These are phyloP conservation scores for Merops nubicus DNA, from an alignment of 2,113 vertebrate species.

Conservation along the genomic window DNA sequence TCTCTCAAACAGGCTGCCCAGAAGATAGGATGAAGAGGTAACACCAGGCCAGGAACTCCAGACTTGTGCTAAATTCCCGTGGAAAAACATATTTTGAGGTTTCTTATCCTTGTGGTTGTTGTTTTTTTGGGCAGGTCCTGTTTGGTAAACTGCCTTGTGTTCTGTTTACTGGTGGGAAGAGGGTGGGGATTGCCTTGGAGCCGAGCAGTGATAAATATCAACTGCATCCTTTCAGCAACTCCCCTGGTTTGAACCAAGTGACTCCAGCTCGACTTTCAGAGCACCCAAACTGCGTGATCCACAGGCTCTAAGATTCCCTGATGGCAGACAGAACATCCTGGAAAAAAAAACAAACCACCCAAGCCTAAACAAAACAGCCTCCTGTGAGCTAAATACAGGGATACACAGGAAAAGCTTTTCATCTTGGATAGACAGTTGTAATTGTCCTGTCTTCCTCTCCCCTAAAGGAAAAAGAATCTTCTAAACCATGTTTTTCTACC, in stretches of 20 bases:
- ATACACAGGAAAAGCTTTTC: conserved; percentile 55
- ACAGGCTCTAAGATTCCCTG: neutral
- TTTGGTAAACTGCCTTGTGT: neutral
- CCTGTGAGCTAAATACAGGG: conserved; percentile 31
- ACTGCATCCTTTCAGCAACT: conserved; percentile 19
- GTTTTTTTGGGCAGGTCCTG: neutral
- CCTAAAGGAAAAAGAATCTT: neutral
- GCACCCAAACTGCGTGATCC: neutral
- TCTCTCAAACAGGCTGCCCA: neutral
- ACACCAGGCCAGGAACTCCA: neutral
- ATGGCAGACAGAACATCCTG: conserved; percentile 49
- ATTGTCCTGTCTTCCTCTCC: conserved; percentile 11
- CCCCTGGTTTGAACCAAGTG: neutral
- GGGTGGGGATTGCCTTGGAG: neutral
- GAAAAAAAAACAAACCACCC: neutral
- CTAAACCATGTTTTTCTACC: conserved; percentile 7
- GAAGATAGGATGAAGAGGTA: neutral
- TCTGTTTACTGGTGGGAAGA: conserved; percentile 36
- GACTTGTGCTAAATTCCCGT: neutral
- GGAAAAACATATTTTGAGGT: neutral
- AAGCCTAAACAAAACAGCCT: conserved; percentile 38
- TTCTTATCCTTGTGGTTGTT: neutral
- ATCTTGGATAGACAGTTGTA: neutral
- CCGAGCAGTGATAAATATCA: conserved; percentile 12
- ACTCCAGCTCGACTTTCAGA: neutral